phyloP scores from a whole-genome alignment of 2,797 vertebrate species.

The Aeoliscus strigatus region DNA sequence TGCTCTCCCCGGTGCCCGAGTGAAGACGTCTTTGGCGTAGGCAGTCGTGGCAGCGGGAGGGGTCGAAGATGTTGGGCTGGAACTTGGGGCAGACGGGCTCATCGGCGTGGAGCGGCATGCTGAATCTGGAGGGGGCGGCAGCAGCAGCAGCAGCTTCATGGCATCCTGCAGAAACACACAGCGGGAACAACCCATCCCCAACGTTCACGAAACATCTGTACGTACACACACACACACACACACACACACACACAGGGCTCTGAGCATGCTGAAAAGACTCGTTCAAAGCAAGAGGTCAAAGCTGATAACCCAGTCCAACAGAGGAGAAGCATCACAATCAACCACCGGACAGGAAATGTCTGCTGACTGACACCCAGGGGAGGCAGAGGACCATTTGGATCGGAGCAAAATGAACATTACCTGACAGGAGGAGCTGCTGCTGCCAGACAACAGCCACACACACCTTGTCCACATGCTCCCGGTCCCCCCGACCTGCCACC shows the following conservation, averaged over 20 bases:
- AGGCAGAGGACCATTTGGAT: no score
- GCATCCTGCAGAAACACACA: slow-evolving; percentile 24
- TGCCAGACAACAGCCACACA: slow-evolving; percentile 46
- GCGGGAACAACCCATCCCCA: no score
- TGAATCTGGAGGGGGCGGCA: slow-evolving; percentile 26
- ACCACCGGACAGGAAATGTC: no score
- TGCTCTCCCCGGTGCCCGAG: slow-evolving; percentile 22
- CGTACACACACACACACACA: no score
- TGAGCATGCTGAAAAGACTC: no score
- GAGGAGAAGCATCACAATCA: not conserved
- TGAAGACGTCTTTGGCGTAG: slow-evolving; percentile 76
- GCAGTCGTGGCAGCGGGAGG: slow-evolving; percentile 82
- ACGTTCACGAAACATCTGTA: no score
- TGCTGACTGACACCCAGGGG: no score
- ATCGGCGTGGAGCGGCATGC: slow-evolving; percentile 70
- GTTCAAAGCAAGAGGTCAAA: no score
- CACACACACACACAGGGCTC: no score
- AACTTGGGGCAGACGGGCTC: slow-evolving; percentile 75
- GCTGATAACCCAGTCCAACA: no score
- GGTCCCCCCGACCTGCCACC: slow-evolving; percentile 33
- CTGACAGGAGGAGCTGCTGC: slow-evolving; percentile 31
- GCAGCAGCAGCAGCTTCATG: slow-evolving; percentile 30
- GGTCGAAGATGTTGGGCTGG: slow-evolving; percentile 82
- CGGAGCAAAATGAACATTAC: slow-evolving; percentile 55
- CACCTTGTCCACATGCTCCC: slow-evolving; percentile 50